Evolutionary conservation across 2,113 vertebrate genomes (phyloP).

Genomic region (Scomber japonicus): DNA sequence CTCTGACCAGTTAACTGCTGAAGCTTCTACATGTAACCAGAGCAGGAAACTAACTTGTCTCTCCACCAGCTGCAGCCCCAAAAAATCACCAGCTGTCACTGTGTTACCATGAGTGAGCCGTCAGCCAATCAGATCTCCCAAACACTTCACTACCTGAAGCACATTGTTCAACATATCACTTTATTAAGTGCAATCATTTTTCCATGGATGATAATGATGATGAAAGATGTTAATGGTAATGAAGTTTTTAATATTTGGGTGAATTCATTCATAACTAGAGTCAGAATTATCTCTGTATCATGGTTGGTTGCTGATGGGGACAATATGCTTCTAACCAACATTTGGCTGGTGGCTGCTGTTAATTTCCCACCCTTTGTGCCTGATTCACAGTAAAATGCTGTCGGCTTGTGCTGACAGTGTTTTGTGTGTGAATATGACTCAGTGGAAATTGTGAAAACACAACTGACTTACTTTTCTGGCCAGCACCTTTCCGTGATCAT

Average conservation of each 20-base stretch:
- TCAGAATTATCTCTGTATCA: constrained; percentile 8
- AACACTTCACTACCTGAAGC: not conserved
- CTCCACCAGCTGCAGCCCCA: constrained; percentile 9
- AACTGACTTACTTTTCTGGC: constrained; percentile 88
- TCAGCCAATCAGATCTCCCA: constrained; percentile 14
- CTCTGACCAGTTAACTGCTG: constrained; percentile 62
- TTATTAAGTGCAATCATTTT: not conserved
- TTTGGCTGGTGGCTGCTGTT: constrained; percentile 44
- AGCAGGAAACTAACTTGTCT: constrained; percentile 57
- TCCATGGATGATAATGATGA: not conserved
- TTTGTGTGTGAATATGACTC: constrained; percentile 26
- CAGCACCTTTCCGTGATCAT: constrained; percentile 90
- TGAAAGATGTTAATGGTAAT: not conserved
- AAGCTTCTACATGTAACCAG: constrained; percentile 40
- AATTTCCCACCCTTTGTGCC: constrained; percentile 20
- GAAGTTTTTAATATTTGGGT: not conserved
- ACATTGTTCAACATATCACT: not conserved
- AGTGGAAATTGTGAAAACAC: constrained; percentile 52
- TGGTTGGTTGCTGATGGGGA: constrained; percentile 14
- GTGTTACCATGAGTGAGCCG: not conserved
- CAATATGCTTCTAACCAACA: not conserved
- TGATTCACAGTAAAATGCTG: constrained; percentile 24
- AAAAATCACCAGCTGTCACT: not conserved
- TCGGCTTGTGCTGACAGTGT: constrained; percentile 6
- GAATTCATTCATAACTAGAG: too few relatives aligned